These are phyloP conservation scores for Caenorhabditis becei DNA, from an alignment of 2,888 invertebrate species.

Conservation along the genomic window DNA sequence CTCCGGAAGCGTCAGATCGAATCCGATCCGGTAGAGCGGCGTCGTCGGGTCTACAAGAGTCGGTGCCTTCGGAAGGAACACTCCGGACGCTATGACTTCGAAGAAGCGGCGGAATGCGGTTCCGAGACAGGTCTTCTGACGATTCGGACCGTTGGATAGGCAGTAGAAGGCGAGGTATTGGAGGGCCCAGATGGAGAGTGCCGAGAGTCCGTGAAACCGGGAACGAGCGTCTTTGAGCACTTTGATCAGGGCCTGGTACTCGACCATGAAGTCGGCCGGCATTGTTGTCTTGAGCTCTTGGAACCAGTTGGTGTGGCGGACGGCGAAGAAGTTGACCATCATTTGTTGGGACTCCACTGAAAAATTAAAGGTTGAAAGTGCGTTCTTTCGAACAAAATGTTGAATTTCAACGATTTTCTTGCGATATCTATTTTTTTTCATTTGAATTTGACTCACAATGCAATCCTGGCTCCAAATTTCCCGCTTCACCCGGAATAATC, in stretches of 20 bases:
- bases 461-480: slow-evolving; percentile 92
- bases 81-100: slow-evolving; percentile 92
- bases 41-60: slow-evolving; percentile 86
- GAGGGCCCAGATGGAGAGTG: slow-evolving; percentile 96
- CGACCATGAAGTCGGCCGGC: not conserved
- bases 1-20: slow-evolving; percentile 92
- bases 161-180: slow-evolving; percentile 90
- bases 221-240: slow-evolving; percentile 93
- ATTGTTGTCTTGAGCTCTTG: slow-evolving; percentile 89
- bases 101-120: slow-evolving; percentile 92
- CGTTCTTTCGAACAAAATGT: no score
- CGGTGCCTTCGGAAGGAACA: slow-evolving; percentile 92
- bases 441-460: slow-evolving; percentile 84
- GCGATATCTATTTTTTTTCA: no score
- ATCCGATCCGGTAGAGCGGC: slow-evolving; percentile 83
- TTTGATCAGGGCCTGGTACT: slow-evolving; percentile 86
- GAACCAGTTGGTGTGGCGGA: slow-evolving; percentile 97
- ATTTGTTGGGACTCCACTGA: slow-evolving; percentile 87
- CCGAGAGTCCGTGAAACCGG: slow-evolving; percentile 92
- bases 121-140: slow-evolving; percentile 93
- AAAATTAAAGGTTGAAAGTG: slow-evolving; percentile 52
- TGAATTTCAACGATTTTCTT: no score
- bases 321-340: slow-evolving; percentile 93
- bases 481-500: slow-evolving; percentile 93
- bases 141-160: slow-evolving; percentile 86